Base-by-base conservation (phyloP, 2,888 invertebrate genomes). In the Iselma pallidipennis region DNA sequence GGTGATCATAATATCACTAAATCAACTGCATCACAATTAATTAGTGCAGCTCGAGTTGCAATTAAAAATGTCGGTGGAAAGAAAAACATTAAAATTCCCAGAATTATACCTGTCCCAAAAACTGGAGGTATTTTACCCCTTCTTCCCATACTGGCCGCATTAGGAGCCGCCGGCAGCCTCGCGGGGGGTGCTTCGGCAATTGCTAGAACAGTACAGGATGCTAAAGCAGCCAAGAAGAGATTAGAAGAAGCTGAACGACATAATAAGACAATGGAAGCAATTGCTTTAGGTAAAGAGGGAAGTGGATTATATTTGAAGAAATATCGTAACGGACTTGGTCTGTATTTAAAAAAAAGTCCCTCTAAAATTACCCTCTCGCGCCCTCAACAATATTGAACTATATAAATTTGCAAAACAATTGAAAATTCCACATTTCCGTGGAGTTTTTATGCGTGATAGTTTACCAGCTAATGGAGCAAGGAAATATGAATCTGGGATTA, bases 221-320 rank as follows among this genome's bases (percentile, higher is more conserved):
- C 73, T 2, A 76, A 75, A 65, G 58, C 61, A 45, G 78, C 78
- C 14, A 70, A 71, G 68, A 67, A 74, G 65, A 65, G 72, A 61
- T 60, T 78, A 45, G 52, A 68, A 31, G 78, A 81, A 66, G 67
- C 61, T 50, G 59, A 72, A 57, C 71, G 78, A 7, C 80, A 79
- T 65, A 81, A 80, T 66, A 57, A 70, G 69, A 64, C 67, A n/a
- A 79, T 80, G 76, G 79, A 80, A 71, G 73, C 77, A n/a, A 67
- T 79, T 23, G 76, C 76, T 9, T 57, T 79, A 14, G 65, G 65
- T 14, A 76, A 74, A 14, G 6, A 19, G 12, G 50, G 50, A 19
- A 57, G 51, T 63, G 77, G 78, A 5, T 42, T 78, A 23, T 72
- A 67, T 66, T 60, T 78, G 9, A 74, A 74, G 64, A 73, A 74